Base-by-base conservation (phyloP, 2,888 invertebrate genomes). In the Dermolepida albohirtum region DNA sequence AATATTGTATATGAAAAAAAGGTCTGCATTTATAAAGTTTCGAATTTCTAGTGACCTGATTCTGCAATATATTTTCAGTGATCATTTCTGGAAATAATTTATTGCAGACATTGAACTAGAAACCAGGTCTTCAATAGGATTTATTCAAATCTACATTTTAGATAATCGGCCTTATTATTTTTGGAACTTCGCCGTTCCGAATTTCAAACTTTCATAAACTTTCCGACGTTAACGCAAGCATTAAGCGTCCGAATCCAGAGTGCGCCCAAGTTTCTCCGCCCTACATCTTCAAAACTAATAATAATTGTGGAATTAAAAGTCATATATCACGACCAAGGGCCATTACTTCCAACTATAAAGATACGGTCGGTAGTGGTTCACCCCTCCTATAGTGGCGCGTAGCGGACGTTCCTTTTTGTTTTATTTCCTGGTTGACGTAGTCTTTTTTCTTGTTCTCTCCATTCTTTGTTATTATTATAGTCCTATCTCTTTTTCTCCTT, bases 281-380 rank as follows among this genome's bases (percentile, higher is more conserved):
- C 55, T 55, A 12, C 59, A 27, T 44, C 59, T 59, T 47, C 59
- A 29, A 40, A 59, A 62, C 47, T 62, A 47, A 47, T 62, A 62
- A 62, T 62, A 62, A 62, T 62, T 62, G 47, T 29, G 34, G 59
- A 62, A 62, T 62, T 62, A 62, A 62, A 62, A 62, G 59, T 34
- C 47, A 34, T 62, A 62, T 62, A 62, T 62, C 44, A 34, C 34
- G 29, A 59, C 59, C 44, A 62, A 62, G 47, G 34, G 34, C 59
- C 47, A 47, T 47, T 62, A 47, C 34, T 47, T 47, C 59, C 34
- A 27, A 29, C 59, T 62, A 62, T 47, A 49, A 62, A 34, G 59
- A 62, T 49, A 49, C 16, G 14, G 11, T 34, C 2, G 59, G 47
- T 34, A 34, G 17, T 62, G 27, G 14, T n/a, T 14, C 34, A 47